Conservation (phyloP, 2,113 vertebrate species). For the Synodontis membranacea region DNA sequence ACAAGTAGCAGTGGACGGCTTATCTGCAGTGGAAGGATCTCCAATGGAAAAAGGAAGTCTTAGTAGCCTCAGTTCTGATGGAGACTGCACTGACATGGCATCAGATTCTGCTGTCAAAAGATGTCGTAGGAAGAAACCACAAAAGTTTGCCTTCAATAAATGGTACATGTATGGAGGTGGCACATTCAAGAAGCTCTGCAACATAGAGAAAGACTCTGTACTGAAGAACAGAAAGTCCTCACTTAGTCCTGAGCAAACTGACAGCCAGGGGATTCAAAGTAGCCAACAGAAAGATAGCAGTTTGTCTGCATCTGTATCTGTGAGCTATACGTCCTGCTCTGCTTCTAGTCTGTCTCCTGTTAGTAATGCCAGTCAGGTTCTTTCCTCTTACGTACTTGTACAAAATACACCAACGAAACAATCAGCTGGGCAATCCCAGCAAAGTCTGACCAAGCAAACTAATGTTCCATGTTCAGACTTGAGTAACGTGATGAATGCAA, state of each 20-base stretch:
- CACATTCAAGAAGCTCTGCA: constrained; percentile 88
- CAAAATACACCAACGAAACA: constrained; percentile 58
- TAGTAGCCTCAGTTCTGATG: constrained; percentile 58
- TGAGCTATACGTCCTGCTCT: constrained; percentile 38
- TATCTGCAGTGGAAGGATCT: constrained; percentile 65
- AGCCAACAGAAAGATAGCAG: constrained; percentile 30
- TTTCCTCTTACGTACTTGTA: constrained; percentile 50
- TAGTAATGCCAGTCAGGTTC: constrained; percentile 19
- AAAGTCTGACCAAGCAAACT: constrained; percentile 54
- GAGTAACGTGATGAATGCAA: constrained; percentile 34
- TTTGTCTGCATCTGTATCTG: constrained; percentile 6
- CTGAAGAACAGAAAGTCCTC: constrained; percentile 58
- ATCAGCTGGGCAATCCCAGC: constrained; percentile 58
- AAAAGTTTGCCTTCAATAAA: constrained; percentile 91
- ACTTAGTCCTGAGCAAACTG: constrained; percentile 53
- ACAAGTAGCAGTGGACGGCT: constrained; percentile 87
- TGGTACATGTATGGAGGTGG: constrained; percentile 94
- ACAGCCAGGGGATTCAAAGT: constrained; percentile 57
- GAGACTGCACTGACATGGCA: constrained; percentile 59
- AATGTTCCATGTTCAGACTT: constrained; percentile 26
- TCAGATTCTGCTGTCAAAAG: constrained; percentile 71
- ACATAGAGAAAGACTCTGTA: constrained; percentile 67
- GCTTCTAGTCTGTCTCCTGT: constrained; percentile 39
- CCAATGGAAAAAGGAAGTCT: constrained; percentile 64
- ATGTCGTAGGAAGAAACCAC: constrained; percentile 73